Evolutionary conservation across 2,797 vertebrate genomes (phyloP).

Genomic region (Silurus aristotelis): DNA sequence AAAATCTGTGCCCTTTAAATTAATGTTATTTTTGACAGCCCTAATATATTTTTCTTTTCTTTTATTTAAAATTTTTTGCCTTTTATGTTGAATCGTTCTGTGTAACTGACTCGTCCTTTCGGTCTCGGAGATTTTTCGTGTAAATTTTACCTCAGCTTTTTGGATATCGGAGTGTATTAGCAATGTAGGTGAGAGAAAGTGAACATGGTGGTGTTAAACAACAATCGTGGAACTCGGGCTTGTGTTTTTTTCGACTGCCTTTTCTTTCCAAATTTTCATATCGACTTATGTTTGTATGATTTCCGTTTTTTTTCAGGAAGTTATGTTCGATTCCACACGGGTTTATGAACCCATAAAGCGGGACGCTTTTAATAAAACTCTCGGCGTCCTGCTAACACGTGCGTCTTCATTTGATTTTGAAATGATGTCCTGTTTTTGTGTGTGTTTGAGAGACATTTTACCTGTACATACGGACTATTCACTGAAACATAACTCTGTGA

Average conservation of each 20-base stretch:
- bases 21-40: no score
- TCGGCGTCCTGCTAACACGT: neutral
- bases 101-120: neutral
- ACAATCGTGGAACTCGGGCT: neutral
- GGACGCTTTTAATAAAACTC: neutral
- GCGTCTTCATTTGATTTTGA: neutral
- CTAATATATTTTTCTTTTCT: neutral
- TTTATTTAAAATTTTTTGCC: neutral
- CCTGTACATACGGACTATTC: constrained; percentile 84
- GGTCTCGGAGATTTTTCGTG: neutral
- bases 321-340: neutral
- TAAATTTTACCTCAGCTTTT: neutral
- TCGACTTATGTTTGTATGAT: neutral
- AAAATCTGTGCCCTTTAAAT: no score
- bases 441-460: constrained; percentile 53
- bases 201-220: neutral
- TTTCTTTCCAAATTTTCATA: constrained; percentile 8
- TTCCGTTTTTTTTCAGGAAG: neutral
- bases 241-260: neutral
- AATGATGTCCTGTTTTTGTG: constrained; percentile 52
- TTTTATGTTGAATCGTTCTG: no score
- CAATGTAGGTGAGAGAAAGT: neutral
- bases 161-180: neutral
- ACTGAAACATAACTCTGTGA: constrained; percentile 80
- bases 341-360: neutral